Base-by-base conservation (phyloP, 1,140 invertebrate species). In the Bombus fervidus region DNA sequence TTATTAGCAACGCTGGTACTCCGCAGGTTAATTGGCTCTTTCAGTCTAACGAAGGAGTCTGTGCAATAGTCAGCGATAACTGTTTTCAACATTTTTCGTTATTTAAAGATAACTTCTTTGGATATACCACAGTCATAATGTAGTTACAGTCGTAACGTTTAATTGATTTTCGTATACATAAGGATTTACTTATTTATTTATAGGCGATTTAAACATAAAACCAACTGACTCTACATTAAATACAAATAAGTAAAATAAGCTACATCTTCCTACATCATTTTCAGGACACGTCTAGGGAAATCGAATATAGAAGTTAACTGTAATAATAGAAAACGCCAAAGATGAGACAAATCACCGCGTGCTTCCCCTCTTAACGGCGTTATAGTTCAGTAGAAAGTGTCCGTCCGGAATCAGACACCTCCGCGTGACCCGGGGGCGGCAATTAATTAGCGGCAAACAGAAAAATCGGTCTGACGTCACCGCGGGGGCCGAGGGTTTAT, bases 391-490 rank as follows among this genome's bases (percentile, higher is more conserved):
- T 73, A 37, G 31, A 41, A 37, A 62, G 22, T 18, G 57, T 47
- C 57, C 13, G n/a, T 73, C 80, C 28, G 12, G 31, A 41, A 37
- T 73, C 57, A 28, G 59, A 47, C 53, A 83, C 41, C 59, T 31
- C 34, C 3, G 9, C 59, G 69, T 47, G 34, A 66, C 3, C 22
- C 47, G 22, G 13, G 53, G 28, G 15, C 28, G 15, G 39, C 57
- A 68, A 83, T 83, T 76, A 83, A 76, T 83, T 75, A 83, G 28
- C 59, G 62, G 9, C 31, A 74, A 76, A 83, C 64, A 66, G 81
- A 77, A 76, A 77, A 76, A 77, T 76, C 64, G 81, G 22, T 0
- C 25, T 37, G n/a, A 81, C 53, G 80, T 81, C 53, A 73, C 34
- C 25, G 34, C 10, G 66, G 53, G 31, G 57, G 3, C 9, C 31